Evolutionary conservation across 2,797 vertebrate genomes (phyloP), one percentile per base, ranked within the genome.

Genomic region (Acanthurus lineatus): DNA sequence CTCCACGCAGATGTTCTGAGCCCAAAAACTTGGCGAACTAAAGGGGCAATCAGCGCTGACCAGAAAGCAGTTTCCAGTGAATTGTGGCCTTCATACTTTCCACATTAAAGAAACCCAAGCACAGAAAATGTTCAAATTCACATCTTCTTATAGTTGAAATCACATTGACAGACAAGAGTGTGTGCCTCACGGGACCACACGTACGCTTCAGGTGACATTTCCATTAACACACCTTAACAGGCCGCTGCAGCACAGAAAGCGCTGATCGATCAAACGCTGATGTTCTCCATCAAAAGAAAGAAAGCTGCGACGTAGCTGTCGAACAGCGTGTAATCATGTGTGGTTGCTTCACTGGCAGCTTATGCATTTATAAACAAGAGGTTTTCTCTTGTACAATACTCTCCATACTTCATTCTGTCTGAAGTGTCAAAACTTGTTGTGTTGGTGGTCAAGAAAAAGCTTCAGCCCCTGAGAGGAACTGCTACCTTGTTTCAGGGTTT

Each of bases 11-110:
- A 76, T 79, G 76, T 81, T 82, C 49, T 47, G 73, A 83, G 82
- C 76, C 82, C 19, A 69, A 66, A 74, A 72, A 79, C 70, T 83
- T 88, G 87, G 83, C 66, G 52, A 77, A 73, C 60, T 64, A 12
- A 65, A 62, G 79, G 81, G 82, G 75, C 84, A 35, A 86, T 83
- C 69, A 25, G 45, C 4, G 61, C 77, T 79, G 85, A 87, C 92
- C 89, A 86, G 86, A 89, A 68, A 72, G 74, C 45, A 73, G 32
- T 91, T 94, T 92, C 91, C 88, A 92, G 77, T 53, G 69, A 58
- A 65, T 75, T 47, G 56, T 74, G 47, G 47, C 67, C 70, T 56
- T 92, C 89, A 85, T 73, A 85, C 75, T 91, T 92, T 93, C 92
- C 90, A 81, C 79, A 82, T 90, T 85, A 83, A 82, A 86, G 77